phyloP scores from a whole-genome alignment of 2,113 vertebrate genomes.

The Ciconia boyciana region DNA sequence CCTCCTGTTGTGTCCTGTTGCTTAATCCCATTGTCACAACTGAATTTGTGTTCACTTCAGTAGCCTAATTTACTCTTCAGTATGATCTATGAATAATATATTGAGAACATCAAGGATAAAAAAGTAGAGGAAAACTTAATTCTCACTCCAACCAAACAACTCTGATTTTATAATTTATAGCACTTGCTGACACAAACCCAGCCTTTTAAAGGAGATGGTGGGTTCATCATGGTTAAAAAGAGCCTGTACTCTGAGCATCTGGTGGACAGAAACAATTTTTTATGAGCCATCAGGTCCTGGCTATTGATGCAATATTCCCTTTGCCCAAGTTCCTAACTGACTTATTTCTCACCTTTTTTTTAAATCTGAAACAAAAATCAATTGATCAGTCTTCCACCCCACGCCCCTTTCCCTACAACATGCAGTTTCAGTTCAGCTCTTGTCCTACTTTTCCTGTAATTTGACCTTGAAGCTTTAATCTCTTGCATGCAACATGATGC shows the following conservation, averaged over 20 bases:
- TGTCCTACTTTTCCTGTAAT: not conserved
- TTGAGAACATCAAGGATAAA: not conserved
- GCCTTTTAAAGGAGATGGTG: not conserved
- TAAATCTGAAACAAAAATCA: not conserved
- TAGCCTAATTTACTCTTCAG: not conserved
- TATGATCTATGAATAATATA: not conserved
- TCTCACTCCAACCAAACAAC: not conserved
- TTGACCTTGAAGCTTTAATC: not conserved
- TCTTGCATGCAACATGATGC: accelerated
- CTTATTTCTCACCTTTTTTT: not conserved
- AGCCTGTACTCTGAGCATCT: not conserved
- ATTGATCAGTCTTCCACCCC: accelerated
- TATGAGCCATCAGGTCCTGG: not conserved
- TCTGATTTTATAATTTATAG: not conserved
- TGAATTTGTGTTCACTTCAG: not conserved
- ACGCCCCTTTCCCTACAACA: accelerated
- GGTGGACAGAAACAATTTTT: not conserved
- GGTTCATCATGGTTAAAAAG: not conserved
- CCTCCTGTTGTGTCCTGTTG: not conserved
- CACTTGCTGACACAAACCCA: not conserved
- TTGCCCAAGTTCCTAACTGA: not conserved
- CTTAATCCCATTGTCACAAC: not conserved
- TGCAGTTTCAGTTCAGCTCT: not conserved
- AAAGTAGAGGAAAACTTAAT: not conserved
- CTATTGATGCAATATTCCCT: not conserved